Evolutionary conservation across 1,140 invertebrate species (phyloP), one percentile per base, ranked within the genome.

Genomic region (Lysiphlebus fabarum): DNA sequence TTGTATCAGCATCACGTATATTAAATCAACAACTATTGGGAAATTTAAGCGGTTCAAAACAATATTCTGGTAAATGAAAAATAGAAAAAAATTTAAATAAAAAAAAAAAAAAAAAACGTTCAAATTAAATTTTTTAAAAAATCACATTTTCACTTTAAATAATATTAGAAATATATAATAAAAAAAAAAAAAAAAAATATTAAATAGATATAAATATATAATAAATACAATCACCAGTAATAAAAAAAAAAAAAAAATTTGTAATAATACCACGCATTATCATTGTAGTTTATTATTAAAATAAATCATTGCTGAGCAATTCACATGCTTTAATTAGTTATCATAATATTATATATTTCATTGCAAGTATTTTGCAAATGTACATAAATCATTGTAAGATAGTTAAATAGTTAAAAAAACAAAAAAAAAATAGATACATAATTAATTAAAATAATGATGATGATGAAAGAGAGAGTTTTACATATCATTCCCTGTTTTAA

Each of bases 11-110:
- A 56, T 87, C 87, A 48, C 82, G 87, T 62, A 82, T 89, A 56
- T 86, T 90, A 68, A 89, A 89, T 77, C 87, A 89, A 67, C 87
- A 89, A 78, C 80, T 90, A 62, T 88, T 89, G 70, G 85, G 87
- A 54, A 82, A 82, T 67, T 74, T 81, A 54, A 80, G 79, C 66
- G 76, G 81, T 66, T 70, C 78, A 40, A 82, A 71, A 47, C 77
- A 77, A 51, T 68, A 71, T 59, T 70, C 68, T 56, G 72, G 73
- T 75, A 71, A 70, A 67, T 67, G 56, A 67, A 64, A 41, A 41
- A 41, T 41, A 48, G 57, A 58, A 63, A 34, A 5, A 49, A 2
- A n/a, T n/a, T n/a, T n/a, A n/a, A 48, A 11, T 44, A 55, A 56
- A 49, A 49, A 42, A 51, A 48, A 56, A 12, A 44, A 56, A 42